Percentiles rank a stretch among this genome's conserved stretches.
Conservation (phyloP, 2,113 vertebrate genomes). For the Heterochromis multidens region DNA sequence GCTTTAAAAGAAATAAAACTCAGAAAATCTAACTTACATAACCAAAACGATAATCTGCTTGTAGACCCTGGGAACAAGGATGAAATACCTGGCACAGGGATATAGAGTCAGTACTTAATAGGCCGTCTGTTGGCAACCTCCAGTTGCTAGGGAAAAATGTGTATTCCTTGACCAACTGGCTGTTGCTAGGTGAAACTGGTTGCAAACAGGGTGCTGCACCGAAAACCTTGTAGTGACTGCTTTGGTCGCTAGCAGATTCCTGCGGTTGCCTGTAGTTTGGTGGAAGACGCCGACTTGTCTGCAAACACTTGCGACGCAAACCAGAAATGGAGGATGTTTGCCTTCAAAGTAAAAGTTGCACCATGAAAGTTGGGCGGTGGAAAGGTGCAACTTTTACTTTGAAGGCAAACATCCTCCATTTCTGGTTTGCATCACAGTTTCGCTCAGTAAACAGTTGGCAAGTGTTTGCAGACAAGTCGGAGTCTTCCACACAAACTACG, state of each 20-base stretch:
- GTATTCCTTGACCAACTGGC: background rate
- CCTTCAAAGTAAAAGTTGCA: too few relatives aligned
- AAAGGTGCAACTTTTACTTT: too few relatives aligned
- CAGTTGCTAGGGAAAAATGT: background rate
- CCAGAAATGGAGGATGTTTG: too few relatives aligned
- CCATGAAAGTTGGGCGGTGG: too few relatives aligned
- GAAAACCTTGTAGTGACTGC: background rate
- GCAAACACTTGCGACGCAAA: background rate
- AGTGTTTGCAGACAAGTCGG: too few relatives aligned
- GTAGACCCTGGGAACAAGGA: too few relatives aligned
- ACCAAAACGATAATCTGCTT: too few relatives aligned
- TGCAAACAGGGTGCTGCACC: background rate
- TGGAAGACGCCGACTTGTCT: background rate
- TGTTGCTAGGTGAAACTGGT: background rate
- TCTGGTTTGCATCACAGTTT: too few relatives aligned
- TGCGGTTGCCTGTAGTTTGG: background rate
- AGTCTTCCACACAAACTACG: too few relatives aligned
- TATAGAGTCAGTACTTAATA: background rate
- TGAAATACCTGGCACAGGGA: background rate
- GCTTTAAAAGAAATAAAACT: background rate
- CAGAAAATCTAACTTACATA: too few relatives aligned
- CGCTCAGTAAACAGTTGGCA: too few relatives aligned
- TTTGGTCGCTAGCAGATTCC: background rate
- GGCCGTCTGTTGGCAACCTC: background rate
- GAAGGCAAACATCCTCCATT: too few relatives aligned